Evolutionary conservation across 2,797 vertebrate species (phyloP).

Genomic region (Malurus splendens): DNA sequence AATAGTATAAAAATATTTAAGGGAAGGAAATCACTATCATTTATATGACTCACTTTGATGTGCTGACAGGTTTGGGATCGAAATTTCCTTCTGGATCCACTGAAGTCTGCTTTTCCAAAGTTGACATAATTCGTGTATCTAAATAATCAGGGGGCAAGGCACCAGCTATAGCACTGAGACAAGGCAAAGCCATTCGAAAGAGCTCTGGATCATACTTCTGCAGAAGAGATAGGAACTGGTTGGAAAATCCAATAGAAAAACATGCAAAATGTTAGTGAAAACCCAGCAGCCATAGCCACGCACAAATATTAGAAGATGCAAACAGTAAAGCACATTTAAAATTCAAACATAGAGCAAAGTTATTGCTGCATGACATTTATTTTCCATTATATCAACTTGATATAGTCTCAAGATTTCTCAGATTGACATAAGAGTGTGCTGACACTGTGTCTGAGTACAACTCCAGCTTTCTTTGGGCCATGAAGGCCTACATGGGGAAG

Average conservation of each 20-base stretch:
- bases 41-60: conserved; percentile 80
- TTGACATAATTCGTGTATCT: conserved; percentile 83
- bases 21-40: not conserved
- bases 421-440: not conserved
- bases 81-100: conserved; percentile 94
- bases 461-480: not conserved
- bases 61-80: conserved; percentile 94
- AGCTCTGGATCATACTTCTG: conserved; percentile 95
- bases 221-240: conserved; percentile 69
- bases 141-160: conserved; percentile 94
- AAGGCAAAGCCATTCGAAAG: conserved; percentile 97
- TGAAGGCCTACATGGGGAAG: not conserved
- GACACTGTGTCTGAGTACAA: not conserved
- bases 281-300: not conserved
- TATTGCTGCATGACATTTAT: not conserved
- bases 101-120: conserved; percentile 87
- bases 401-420: not conserved
- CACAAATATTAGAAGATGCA: conserved; percentile 23
- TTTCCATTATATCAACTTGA: not conserved
- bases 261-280: conserved; percentile 62
- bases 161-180: conserved; percentile 94
- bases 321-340: not conserved
- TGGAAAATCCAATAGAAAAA: conserved; percentile 70
- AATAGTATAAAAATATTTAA: not conserved
- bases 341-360: not conserved